A percentile compares a stretch with the other conserved stretches of the same genome.
These are phyloP conservation scores for Pteromalus puparum DNA, from an alignment of 1,140 invertebrate species.

Conservation along the genomic window DNA sequence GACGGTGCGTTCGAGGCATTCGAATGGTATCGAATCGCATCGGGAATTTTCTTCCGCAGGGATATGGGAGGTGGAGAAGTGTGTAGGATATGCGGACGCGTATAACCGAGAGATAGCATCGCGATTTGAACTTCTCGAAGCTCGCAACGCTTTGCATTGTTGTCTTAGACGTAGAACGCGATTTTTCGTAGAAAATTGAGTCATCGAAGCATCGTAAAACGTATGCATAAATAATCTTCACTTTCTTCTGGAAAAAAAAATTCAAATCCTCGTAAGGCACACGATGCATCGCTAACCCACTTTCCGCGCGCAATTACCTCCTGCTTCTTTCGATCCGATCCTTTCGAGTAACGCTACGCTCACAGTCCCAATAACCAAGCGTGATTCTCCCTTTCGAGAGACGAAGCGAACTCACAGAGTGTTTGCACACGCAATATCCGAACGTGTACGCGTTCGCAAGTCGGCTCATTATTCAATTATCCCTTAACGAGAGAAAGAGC, in stretches of 20 bases:
- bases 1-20: neutral
- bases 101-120: neutral
- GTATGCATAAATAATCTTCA: too few species aligned
- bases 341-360: too few species aligned
- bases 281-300: too few species aligned
- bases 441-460: neutral
- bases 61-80: neutral
- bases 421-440: conserved; percentile 5
- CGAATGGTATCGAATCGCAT: neutral
- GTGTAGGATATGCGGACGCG: neutral
- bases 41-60: neutral
- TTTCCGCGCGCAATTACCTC: neutral
- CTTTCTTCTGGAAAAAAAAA: too few species aligned
- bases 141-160: too few species aligned
- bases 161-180: too few species aligned
- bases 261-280: too few species aligned
- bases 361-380: neutral
- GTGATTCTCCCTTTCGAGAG: conserved; percentile 11
- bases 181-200: too few species aligned
- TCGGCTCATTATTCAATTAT: conserved; percentile 31
- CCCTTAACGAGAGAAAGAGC: conserved; percentile 15
- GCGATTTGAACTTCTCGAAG: neutral
- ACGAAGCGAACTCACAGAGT: neutral
- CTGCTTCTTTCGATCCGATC: neutral
- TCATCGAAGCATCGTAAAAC: too few species aligned